Base-by-base conservation (phyloP, 2,113 vertebrate genomes). In the Rallus limicola region DNA sequence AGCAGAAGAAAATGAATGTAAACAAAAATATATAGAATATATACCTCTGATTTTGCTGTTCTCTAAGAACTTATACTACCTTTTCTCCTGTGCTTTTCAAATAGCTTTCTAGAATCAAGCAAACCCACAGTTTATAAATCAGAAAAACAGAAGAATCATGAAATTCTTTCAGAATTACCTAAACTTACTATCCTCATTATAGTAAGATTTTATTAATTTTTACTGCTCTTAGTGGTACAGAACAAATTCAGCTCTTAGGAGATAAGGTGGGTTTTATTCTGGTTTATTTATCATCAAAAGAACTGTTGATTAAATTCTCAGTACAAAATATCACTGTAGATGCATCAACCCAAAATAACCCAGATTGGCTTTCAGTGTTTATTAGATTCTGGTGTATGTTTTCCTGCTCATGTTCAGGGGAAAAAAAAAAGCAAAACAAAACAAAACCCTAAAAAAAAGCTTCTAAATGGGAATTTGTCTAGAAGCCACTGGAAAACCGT, bases 231-330 rank as follows among this genome's bases (percentile, higher is more conserved):
- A 86, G n/a, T 26, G 62, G 15, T 19, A 74, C 14, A 64, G 44
- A 87, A 92, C 13, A 68, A 84, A 91, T 58, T 64, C 34, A 76
- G 62, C 33, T 60, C 38, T 90, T 82, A 31, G 38, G 94, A 86
- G 19, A 83, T 40, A 26, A 90, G 55, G 11, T 70, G 19, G 16
- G 48, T 88, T 85, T 85, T 93, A 77, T 90, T 87, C 33, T 67
- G 19, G 31, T 67, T 87, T 86, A 90, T 93, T 91, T 88, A 81
- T 67, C 52, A 76, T 65, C 16, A 88, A 42, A 81, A 88, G 31
- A 91, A 71, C 8, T 53, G 36, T 67, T 96, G 92, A 91, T 89
- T 92, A 69, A 93, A 78, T 82, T 74, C 34, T 82, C 44, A 76
- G 24, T 38, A 31, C 55, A 76, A 88, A 91, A 71, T 81, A 88